Base-by-base conservation (phyloP, 2,113 vertebrate genomes). In the Tretioscincus oriximinensis region DNA sequence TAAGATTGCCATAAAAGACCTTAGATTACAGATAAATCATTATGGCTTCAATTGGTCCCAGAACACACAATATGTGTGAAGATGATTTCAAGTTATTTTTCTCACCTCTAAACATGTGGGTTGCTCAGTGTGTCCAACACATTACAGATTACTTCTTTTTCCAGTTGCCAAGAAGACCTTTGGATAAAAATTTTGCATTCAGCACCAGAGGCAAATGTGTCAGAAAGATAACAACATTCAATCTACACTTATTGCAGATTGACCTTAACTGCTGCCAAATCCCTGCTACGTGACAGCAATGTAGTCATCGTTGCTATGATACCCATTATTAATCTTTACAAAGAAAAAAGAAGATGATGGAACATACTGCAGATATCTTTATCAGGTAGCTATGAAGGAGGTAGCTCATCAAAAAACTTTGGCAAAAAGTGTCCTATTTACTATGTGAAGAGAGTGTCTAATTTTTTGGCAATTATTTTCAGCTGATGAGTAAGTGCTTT, bases 221-320 rank as follows among this genome's bases (percentile, higher is more conserved):
- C 86, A 84, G 88, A 54, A 76, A 88, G 65, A 90, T 90, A 81
- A 88, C 90, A 87, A 84, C 88, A 92, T 90, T 92, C 86, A 87
- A 66, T 91, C 87, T 79, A 70, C 90, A 79, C 80, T 92, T 81
- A 89, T 63, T 84, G 79, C 69, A 84, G 84, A 90, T 91, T 84
- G 88, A 92, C 92, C 90, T 93, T 93, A 92, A 89, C 88, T 80
- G 70, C 87, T 94, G 92, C 91, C 85, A 94, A 92, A 89, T 83
- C 66, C 88, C 75, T 89, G 89, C 78, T 89, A 84, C 84, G 87
- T 88, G 49, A 83, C 81, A 82, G 89, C 79, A 85, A 84, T 90
- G 84, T 91, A 92, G 81, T 88, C 93, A 80, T 89, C 45, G 91
- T 95, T 95, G 93, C 94, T 95, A 94, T 93, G 94, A 86, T 93